These are phyloP conservation scores for Sebastes itinus DNA, from an alignment of 2,797 vertebrate genomes.

Conservation along the genomic window DNA sequence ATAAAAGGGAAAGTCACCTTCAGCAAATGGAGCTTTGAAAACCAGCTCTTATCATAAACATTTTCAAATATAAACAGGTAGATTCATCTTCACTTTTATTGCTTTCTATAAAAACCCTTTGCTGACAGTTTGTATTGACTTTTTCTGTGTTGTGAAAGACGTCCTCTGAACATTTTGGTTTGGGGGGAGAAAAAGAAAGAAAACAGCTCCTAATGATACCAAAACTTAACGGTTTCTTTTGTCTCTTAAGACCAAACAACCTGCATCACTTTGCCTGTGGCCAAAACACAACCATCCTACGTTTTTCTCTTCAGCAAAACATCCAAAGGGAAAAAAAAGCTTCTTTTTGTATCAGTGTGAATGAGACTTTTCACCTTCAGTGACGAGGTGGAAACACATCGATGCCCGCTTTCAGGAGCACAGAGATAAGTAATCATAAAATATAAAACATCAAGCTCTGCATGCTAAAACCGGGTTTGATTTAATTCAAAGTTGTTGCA, in stretches of 20 bases:
- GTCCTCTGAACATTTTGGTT: conserved; percentile 13
- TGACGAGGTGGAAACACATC: conserved; percentile 67
- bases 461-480: background rate
- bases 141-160: conserved; percentile 11
- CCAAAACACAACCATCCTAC: conserved; percentile 41
- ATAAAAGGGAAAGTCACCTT: conserved; percentile 47
- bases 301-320: conserved; percentile 5
- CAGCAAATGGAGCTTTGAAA: conserved; percentile 28
- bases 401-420: conserved; percentile 68
- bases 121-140: conserved; percentile 22
- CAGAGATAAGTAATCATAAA: conserved; percentile 43
- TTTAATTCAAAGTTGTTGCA: background rate
- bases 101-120: background rate
- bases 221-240: conserved; percentile 22
- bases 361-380: conserved; percentile 74
- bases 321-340: conserved; percentile 1
- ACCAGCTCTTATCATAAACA: background rate
- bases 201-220: conserved; percentile 27
- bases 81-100: conserved; percentile 2
- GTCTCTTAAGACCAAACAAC: conserved; percentile 50
- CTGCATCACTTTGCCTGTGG: conserved; percentile 41
- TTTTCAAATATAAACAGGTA: conserved; percentile 2
- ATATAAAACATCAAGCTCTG: conserved; percentile 42
- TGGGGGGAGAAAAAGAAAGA: background rate
- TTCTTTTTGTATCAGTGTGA: conserved; percentile 32